These are phyloP conservation scores for Scotopteryx bipunctaria DNA, from an alignment of 2,888 invertebrate species.

Conservation along the genomic window DNA sequence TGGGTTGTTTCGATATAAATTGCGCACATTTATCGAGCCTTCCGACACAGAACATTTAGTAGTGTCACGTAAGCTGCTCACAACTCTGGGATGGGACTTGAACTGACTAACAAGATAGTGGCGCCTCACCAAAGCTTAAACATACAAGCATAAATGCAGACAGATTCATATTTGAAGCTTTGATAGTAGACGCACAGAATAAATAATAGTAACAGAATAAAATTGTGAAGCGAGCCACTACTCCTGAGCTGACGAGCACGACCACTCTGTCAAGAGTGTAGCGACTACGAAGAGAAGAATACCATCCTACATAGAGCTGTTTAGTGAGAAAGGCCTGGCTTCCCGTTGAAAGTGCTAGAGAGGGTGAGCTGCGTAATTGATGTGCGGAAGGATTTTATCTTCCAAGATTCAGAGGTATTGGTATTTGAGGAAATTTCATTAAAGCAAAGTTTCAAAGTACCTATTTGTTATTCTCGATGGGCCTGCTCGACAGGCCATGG, in stretches of 20 bases:
- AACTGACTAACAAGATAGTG: background rate
- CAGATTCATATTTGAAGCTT: too few species aligned
- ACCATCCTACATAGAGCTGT: background rate
- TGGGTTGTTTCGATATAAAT: conserved; percentile 44
- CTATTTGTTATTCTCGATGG: conserved; percentile 29
- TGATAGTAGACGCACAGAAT: too few species aligned
- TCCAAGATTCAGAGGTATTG: conserved; percentile 28
- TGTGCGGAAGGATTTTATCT: conserved; percentile 41
- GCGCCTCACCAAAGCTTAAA: too few species aligned
- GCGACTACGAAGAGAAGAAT: too few species aligned
- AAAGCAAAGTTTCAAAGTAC: conserved; percentile 28
- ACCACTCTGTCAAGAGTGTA: too few species aligned
- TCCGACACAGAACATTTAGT: background rate
- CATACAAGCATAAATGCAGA: background rate
- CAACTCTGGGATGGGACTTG: background rate
- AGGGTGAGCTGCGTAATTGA: conserved; percentile 39
- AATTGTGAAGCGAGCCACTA: too few species aligned
- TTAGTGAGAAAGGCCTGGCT: conserved; percentile 7
- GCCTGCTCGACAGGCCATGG: conserved; percentile 19
- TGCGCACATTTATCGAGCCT: conserved; percentile 42
- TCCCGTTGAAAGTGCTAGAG: conserved; percentile 7
- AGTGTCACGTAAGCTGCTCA: background rate
- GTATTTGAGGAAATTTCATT: conserved; percentile 29
- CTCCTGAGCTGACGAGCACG: too few species aligned
- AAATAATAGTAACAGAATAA: too few species aligned